Evolutionary conservation across 2,888 invertebrate genomes (phyloP), one percentile per base, ranked within the genome.

Genomic region (Fabriciana adippe): DNA sequence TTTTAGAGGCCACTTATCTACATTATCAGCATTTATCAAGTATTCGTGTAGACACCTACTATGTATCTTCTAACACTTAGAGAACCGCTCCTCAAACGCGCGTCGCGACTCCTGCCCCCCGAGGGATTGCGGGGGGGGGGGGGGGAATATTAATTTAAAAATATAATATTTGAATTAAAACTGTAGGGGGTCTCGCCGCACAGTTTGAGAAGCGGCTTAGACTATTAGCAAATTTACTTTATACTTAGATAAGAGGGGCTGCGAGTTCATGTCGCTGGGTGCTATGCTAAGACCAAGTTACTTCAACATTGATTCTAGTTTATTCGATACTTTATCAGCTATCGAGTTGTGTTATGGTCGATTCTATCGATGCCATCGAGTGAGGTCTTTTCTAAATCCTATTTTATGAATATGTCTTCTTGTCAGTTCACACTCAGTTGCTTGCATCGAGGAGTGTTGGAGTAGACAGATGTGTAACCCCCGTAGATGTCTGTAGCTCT

Each of bases 221-320:
- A 41, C 3, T 3, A 15, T 57, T 57, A 47, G 47, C 57, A 47
- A 57, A 15, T 11, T 21, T 21, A 57, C 56, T 14, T 6, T 16
- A 6, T 26, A 53, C 14, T 4, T 54, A 63, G 45, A 53, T 53
- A 54, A 54, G 53, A 31, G 63, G 64, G 54, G 63, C 53, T 56
- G 67, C 63, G 67, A 63, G 59, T 18, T 45, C 59, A 74, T 74
- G 77, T 81, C 80, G 83, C 80, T 81, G 82, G 88, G 89, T 89
- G 88, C 88, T 88, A 87, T 80, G 87, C 80, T 84, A 87, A 85
- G 88, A 89, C 87, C 88, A 88, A 88, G 80, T 83, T 84, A 85
- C 79, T 78, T 62, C 26, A 66, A 68, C 26, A 55, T 72, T 66
- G 26, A 26, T 60, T 67, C 64, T 53, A 64, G 53, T 26, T 64